Conservation (phyloP, 2,888 invertebrate genomes). For the Xestia c-nigrum region DNA sequence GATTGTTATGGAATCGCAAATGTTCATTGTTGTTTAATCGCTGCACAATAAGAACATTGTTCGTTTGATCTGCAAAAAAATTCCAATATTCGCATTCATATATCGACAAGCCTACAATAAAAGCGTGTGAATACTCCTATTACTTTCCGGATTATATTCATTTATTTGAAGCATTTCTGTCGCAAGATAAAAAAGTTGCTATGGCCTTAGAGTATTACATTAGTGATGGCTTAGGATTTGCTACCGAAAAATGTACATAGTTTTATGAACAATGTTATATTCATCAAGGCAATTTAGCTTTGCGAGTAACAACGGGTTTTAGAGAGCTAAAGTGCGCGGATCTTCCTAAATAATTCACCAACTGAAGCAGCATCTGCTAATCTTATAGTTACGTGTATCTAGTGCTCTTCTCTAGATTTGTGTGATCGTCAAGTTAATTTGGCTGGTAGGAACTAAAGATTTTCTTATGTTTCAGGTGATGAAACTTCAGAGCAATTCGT, state of each 20-base stretch:
- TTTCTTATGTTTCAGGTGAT: conserved; percentile 91
- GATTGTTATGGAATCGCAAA: conserved; percentile 85
- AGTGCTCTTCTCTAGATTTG: not conserved
- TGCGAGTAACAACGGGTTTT: conserved; percentile 23
- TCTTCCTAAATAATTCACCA: conserved; percentile 38
- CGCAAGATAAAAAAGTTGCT: not conserved
- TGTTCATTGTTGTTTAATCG: conserved; percentile 84
- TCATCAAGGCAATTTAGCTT: conserved; percentile 32
- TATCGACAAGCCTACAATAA: conserved; percentile 50
- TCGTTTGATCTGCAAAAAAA: conserved; percentile 73
- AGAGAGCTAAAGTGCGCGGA: conserved; percentile 20
- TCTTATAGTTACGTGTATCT: conserved; percentile 15
- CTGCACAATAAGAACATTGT: conserved; percentile 82
- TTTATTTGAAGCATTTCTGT: not conserved
- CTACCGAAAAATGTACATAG: conserved; percentile 3
- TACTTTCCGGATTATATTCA: conserved; percentile 28
- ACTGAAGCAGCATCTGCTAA: conserved; percentile 22
- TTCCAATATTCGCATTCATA: conserved; percentile 53
- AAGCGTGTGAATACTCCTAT: conserved; percentile 41
- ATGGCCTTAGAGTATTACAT: too few species aligned
- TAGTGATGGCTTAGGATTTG: not conserved
- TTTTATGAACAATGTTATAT: conserved; percentile 26
- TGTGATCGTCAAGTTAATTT: not conserved
- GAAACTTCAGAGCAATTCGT: conserved; percentile 94
- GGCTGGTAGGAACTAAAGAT: not conserved